Evolutionary conservation across 2,797 vertebrate species (phyloP).

Genomic region (Atherinosoma microstoma): DNA sequence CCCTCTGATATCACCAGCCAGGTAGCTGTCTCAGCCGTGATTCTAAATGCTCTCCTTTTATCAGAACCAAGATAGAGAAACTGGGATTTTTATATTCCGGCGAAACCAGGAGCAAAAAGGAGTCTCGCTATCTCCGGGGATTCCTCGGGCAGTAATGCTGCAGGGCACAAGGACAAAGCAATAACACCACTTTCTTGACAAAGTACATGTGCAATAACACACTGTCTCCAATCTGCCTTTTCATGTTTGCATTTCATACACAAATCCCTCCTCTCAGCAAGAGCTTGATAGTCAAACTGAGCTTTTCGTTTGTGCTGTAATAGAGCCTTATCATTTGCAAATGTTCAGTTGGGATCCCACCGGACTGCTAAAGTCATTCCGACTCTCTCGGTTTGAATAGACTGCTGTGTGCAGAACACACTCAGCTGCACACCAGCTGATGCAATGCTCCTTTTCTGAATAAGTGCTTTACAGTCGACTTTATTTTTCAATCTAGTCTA

Average conservation of each 20-base stretch:
- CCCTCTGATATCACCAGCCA: conserved; percentile 97
- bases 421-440: conserved; percentile 47
- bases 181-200: conserved; percentile 18
- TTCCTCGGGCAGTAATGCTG: conserved; percentile 18
- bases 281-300: conserved; percentile 18
- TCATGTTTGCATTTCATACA: conserved; percentile 35
- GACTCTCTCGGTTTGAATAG: conserved; percentile 40
- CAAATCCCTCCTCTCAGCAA: conserved; percentile 12
- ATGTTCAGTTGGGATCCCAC: conserved; percentile 53
- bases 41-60: conserved; percentile 1
- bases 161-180: conserved; percentile 21
- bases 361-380: conserved; percentile 54
- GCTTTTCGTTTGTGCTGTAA: conserved; percentile 35
- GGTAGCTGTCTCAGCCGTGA: conserved; percentile 74
- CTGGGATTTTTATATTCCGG: background rate
- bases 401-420: conserved; percentile 41
- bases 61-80: background rate
- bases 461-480: conserved; percentile 61
- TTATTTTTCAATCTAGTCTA: conserved; percentile 49
- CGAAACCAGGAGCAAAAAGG: conserved; percentile 23
- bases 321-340: conserved; percentile 48
- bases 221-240: conserved; percentile 9
- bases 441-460: conserved; percentile 64
- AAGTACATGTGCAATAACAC: conserved; percentile 4
- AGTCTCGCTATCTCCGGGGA: conserved; percentile 18